Percentiles rank a stretch among this genome's conserved stretches.
phyloP scores from a whole-genome alignment of 2,888 invertebrate species.

The Agapostemon virescens region DNA sequence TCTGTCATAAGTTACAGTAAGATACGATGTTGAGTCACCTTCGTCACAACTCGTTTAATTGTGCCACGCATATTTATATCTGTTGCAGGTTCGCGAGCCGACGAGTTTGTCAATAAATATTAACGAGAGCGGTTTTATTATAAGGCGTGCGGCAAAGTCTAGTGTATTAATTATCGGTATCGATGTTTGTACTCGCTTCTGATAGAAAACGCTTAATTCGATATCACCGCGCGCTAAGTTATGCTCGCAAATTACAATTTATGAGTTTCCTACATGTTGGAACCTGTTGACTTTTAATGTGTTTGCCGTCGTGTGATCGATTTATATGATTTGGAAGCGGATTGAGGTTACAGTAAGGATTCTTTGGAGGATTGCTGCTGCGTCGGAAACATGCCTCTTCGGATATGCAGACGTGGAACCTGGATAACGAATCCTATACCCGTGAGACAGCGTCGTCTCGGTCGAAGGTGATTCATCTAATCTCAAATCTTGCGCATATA shows the following conservation, averaged over 20 bases:
- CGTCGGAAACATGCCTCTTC: constrained; percentile 51
- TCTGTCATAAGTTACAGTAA: too few relatives aligned
- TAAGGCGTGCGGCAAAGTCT: not conserved
- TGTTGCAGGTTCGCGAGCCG: not conserved
- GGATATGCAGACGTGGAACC: constrained; percentile 53
- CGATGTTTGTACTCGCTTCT: not conserved
- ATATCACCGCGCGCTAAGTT: not conserved
- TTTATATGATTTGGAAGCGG: constrained; percentile 26
- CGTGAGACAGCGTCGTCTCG: constrained; percentile 66
- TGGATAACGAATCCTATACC: constrained; percentile 67
- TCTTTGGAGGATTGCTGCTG: constrained; percentile 25
- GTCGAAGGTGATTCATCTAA: constrained; percentile 66
- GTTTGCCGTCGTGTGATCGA: not conserved
- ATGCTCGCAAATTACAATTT: not conserved
- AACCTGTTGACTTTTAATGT: not conserved
- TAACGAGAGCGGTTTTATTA: not conserved
- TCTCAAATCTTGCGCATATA: constrained; percentile 69
- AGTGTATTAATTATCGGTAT: not conserved
- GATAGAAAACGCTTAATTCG: not conserved
- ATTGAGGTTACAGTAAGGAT: not conserved
- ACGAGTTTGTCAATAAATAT: not conserved
- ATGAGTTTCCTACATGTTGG: not conserved
- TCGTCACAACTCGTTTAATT: not conserved
- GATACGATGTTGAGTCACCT: not conserved
- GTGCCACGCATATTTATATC: not conserved